Evolutionary conservation across 1,140 invertebrate species (phyloP), one percentile per base, ranked within the genome.

Genomic region (Drosophila pruinosa): DNA sequence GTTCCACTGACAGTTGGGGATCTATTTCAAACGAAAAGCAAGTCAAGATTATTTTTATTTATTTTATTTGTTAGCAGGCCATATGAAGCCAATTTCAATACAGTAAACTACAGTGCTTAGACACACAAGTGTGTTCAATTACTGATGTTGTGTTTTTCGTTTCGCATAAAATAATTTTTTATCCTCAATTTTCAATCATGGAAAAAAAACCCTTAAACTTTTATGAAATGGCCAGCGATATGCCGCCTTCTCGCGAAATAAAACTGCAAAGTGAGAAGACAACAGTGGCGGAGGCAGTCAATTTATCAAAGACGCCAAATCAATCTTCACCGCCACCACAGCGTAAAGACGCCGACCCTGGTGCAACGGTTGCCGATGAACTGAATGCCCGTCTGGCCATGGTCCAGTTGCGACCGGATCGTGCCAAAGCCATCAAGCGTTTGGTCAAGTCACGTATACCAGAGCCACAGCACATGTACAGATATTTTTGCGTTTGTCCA

Each of bases 1-100:
- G 92, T 68, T 95, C 92, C 4, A 95, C 76, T 12, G 80, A 48
- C 21, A 91, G 57, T 6, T 80, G 53, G 17, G 41, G 43, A 80
- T 91, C 90, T 91, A 38, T 38, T 28, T 24, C 26, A 54, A 58
- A 34, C 17, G 5, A 28, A 41, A 50, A 75, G 31, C 43, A 31
- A 12, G 22, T 41, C 19, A 12, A 22, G 26, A 7, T 17, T 26
- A n/a, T 7, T 28, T 50, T 14, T 28, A 10, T 38, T 15, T 12
- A 14, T 17, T 45, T 10, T 31, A 3, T 14, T 31, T 36, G 12
- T 54, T 4, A 67, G 43, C 17, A 65, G 53, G 53, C 63, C 22
- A 19, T 19, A 50, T n/a, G 22, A 31, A 43, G 6, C 21, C 12
- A 26, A 8, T 4, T n/a, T 10, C 48, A 52, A 31, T 17, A 36